phyloP scores from a whole-genome alignment of 1,140 invertebrate genomes.

The Ctenoplectra terminalis region DNA sequence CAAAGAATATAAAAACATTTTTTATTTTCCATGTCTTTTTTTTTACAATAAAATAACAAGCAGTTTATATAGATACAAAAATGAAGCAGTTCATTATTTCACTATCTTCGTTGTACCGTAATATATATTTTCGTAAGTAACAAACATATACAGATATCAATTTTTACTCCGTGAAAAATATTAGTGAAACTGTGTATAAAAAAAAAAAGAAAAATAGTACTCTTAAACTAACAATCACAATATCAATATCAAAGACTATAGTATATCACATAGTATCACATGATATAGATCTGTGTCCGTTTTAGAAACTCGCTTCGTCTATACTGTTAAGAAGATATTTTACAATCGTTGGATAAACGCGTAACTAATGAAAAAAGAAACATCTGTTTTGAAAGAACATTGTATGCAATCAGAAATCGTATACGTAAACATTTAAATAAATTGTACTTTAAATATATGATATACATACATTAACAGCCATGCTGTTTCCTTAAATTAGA shows the following conservation, averaged over 20 bases:
- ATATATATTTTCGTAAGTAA: background rate
- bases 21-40: background rate
- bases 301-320: conserved; percentile 14
- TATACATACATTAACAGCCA: background rate
- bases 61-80: background rate
- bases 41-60: background rate
- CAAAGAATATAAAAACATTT: background rate
- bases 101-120: background rate
- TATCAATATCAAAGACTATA: conserved; percentile 28
- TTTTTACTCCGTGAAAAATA: background rate
- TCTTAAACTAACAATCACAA: conserved; percentile 29
- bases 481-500: background rate
- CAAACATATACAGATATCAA: background rate
- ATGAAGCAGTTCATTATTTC: background rate
- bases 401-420: background rate
- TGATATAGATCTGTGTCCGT: conserved; percentile 8
- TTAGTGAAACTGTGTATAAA: background rate
- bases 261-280: conserved; percentile 59
- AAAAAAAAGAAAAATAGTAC: too few relatives aligned
- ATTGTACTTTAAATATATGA: conserved; percentile 1
- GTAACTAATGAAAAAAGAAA: background rate
- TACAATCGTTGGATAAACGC: background rate
- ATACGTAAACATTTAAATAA: background rate
- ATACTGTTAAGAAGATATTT: background rate
- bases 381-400: background rate